phyloP scores from a whole-genome alignment of 1,140 invertebrate species.

The Rhagoletis zephyria region DNA sequence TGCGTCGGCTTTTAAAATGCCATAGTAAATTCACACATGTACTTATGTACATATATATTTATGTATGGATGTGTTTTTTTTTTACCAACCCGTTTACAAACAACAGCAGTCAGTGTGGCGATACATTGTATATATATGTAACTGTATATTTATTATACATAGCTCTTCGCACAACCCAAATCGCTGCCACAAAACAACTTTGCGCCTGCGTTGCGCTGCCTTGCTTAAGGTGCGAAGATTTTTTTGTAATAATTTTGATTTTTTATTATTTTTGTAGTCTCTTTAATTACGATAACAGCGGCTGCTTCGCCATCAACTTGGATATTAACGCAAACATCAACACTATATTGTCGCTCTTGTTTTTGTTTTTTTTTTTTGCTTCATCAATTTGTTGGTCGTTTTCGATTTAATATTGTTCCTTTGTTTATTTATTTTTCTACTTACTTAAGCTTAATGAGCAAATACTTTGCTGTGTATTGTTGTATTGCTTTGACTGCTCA shows the following conservation, averaged over 20 bases:
- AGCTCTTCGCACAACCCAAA: too few species aligned
- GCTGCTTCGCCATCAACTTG: neutral
- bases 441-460: neutral
- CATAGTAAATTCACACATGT: neutral
- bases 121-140: neutral
- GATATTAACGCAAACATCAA: neutral
- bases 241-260: conserved; percentile 51
- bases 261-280: conserved; percentile 54
- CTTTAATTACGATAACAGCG: conserved; percentile 46
- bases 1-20: conserved; percentile 2
- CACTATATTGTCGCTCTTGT: neutral
- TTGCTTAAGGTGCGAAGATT: conserved; percentile 24
- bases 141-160: neutral
- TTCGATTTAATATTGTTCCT: conserved; percentile 1
- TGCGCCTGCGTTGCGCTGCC: neutral
- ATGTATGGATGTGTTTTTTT: neutral
- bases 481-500: too few species aligned
- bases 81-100: too few species aligned
- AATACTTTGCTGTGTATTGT: neutral
- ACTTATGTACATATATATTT: neutral
- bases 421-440: neutral
- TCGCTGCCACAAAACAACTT: conserved; percentile 5
- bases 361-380: neutral
- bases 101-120: too few species aligned
- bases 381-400: neutral